These are phyloP conservation scores for Pseudomyrmex gracilis DNA, from an alignment of 1,140 invertebrate genomes.

Conservation along the genomic window DNA sequence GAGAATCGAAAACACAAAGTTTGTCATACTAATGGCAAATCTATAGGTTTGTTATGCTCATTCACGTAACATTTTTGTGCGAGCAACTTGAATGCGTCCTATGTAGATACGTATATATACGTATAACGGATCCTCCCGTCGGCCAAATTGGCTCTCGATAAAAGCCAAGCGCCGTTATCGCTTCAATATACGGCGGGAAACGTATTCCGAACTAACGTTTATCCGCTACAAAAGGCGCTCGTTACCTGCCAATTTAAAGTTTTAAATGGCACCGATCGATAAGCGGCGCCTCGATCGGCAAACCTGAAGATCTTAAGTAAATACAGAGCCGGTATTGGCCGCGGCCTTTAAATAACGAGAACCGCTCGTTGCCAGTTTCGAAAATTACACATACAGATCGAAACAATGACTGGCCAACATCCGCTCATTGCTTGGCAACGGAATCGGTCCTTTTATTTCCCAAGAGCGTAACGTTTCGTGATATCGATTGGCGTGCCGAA, in stretches of 20 bases:
- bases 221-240: conserved; percentile 49
- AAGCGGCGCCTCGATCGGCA: not conserved
- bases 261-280: conserved; percentile 42
- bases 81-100: conserved; percentile 8
- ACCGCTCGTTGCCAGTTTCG: conserved; percentile 21
- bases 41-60: conserved; percentile 14
- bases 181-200: conserved; percentile 1
- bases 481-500: conserved; percentile 36
- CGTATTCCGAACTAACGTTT: conserved; percentile 43
- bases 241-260: conserved; percentile 66
- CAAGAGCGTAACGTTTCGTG: conserved; percentile 50
- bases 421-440: conserved; percentile 26
- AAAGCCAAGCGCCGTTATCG: conserved; percentile 27
- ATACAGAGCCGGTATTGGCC: not conserved
- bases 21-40: not conserved
- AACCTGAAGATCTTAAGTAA: conserved; percentile 49
- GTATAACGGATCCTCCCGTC: not conserved
- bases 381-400: conserved; percentile 43
- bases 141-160: conserved; percentile 51
- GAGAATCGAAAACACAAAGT: conserved; percentile 9
- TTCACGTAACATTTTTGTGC: conserved; percentile 44
- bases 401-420: conserved; percentile 47
- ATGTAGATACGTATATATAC: not conserved
- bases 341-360: conserved; percentile 50
- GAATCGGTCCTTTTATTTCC: conserved; percentile 44